phyloP scores from a whole-genome alignment of 2,797 vertebrate species.

The Phalloptychus januarius region DNA sequence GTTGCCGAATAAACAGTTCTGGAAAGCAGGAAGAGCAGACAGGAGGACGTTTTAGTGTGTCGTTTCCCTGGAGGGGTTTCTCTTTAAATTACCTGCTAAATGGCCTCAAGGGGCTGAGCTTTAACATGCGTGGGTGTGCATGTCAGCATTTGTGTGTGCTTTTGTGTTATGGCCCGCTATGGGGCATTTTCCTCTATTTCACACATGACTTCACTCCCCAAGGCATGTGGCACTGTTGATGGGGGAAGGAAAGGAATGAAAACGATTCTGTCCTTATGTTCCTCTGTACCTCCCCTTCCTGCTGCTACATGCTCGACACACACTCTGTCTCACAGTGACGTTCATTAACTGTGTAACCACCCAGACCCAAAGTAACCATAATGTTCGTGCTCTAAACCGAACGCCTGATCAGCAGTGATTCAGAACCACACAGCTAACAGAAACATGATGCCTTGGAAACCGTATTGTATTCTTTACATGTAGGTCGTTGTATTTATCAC shows the following conservation, averaged over 20 bases:
- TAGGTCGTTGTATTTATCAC: background rate
- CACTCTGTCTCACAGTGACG: background rate
- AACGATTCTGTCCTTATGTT: slow-evolving; percentile 71
- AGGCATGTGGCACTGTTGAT: slow-evolving; percentile 40
- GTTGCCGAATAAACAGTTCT: slow-evolving; percentile 67
- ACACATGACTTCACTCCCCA: slow-evolving; percentile 63
- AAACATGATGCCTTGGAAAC: background rate
- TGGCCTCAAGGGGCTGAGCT: slow-evolving; percentile 72
- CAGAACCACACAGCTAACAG: background rate
- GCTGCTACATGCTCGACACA: background rate
- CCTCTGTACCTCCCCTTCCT: slow-evolving; percentile 7
- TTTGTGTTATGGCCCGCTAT: slow-evolving; percentile 23
- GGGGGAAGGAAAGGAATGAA: slow-evolving; percentile 50
- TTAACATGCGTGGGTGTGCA: slow-evolving; percentile 33
- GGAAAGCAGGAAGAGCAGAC: slow-evolving; percentile 54
- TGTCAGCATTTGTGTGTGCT: slow-evolving; percentile 39
- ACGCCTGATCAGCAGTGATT: background rate
- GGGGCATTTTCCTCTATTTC: slow-evolving; percentile 66
- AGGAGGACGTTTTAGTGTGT: slow-evolving; percentile 69
- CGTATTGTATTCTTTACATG: background rate
- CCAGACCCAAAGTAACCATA: background rate
- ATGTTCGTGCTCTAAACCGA: background rate
- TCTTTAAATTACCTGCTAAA: slow-evolving; percentile 84
- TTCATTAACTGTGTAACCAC: background rate
- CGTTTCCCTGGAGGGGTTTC: slow-evolving; percentile 67